Evolutionary conservation across 2,888 invertebrate genomes (phyloP).

Genomic region (Torymus aiolomorphi): DNA sequence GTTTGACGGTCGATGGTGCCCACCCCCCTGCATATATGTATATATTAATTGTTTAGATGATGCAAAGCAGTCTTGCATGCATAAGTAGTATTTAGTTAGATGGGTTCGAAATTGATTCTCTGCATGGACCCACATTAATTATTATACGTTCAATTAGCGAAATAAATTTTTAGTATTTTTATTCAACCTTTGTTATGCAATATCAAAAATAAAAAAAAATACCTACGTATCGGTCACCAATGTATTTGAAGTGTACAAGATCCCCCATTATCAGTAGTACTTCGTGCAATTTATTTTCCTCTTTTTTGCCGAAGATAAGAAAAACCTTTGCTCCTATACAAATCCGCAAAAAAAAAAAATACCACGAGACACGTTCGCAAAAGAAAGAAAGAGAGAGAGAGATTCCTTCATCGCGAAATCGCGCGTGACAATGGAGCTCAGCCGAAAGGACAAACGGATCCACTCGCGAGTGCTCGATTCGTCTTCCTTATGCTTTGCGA

Average conservation of each 20-base stretch:
- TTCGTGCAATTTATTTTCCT: too few species aligned
- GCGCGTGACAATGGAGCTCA: conserved; percentile 31
- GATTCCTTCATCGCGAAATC: background rate
- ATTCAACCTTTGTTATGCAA: too few species aligned
- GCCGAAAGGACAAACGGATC: conserved; percentile 28
- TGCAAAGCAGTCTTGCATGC: background rate
- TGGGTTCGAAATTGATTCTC: too few species aligned
- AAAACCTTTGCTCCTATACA: too few species aligned
- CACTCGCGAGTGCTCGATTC: conserved; percentile 52
- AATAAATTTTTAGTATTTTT: too few species aligned
- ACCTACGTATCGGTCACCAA: too few species aligned
- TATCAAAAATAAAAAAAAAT: too few species aligned
- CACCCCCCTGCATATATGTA: background rate
- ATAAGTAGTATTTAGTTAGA: background rate
- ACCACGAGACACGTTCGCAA: background rate
- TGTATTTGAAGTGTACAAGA: too few species aligned
- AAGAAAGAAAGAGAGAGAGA: background rate
- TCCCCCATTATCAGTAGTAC: too few species aligned
- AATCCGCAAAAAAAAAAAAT: too few species aligned
- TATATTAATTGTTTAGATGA: too few species aligned
- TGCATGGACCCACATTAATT: background rate
- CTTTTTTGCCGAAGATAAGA: too few species aligned
- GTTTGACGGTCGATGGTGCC: conserved; percentile 2
- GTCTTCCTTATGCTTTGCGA: conserved; percentile 47
- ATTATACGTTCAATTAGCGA: background rate